Evolutionary conservation across 2,888 invertebrate species (phyloP), one percentile per base, ranked within the genome.

Genomic region (Xylota sylvarum): DNA sequence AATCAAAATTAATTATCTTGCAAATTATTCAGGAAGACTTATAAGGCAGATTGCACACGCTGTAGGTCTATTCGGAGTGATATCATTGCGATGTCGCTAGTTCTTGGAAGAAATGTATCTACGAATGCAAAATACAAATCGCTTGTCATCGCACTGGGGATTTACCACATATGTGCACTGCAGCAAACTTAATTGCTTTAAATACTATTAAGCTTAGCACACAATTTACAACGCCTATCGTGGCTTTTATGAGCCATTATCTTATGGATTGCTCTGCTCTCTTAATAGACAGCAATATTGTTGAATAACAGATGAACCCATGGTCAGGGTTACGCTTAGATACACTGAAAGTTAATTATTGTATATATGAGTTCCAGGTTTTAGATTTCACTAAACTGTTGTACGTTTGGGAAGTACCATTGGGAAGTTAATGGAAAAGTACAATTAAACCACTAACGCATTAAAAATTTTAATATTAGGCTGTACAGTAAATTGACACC

Each of bases 1-100:
- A 80, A 80, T 80, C 60, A 73, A 73, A 73, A 73, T 80, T 67
- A 80, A 67, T 80, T 65, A 73, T 50, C 56, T 56, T 56, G 64
- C 72, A 40, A 50, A 79, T 69, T 64, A 37, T 9, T 40, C 50
- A n/a, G 40, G 35, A 32, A 37, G 35, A 56, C 23, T 23, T 32
- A 4, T 17, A 30, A 35, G 48, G 4, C 35, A 10, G 9, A 35
- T 40, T 14, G 43, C 14, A 5, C 40, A 14, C 30, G 40, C 23
- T 19, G 0, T 35, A 4, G 23, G 5, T n/a, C 30, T 27, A 7
- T 27, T n/a, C 6, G 7, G 30, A 40, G 6, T 62, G 27, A 62
- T 62, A 35, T 62, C 40, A 62, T 43, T 56, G 30, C 32, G n/a
- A 23, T 23, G 1, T 3, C 23, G 1, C 2, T 23, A 23, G 23